Percentiles rank a stretch among this genome's conserved stretches.
Evolutionary conservation across 2,797 vertebrate species (phyloP).

Genomic region (Sebastes matsubarae): DNA sequence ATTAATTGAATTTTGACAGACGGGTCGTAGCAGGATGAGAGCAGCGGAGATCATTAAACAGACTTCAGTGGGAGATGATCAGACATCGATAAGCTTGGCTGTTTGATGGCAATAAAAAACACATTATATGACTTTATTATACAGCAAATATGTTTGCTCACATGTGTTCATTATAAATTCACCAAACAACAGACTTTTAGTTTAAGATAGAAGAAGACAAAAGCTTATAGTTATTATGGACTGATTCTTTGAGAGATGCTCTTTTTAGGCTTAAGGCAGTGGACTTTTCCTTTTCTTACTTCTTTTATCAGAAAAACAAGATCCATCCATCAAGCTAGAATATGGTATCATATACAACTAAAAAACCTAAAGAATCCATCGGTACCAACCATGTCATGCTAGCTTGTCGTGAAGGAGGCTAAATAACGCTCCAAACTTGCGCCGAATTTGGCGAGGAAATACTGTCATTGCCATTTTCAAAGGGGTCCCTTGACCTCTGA

Average conservation of each 20-base stretch:
- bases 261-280: background rate
- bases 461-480: too few relatives aligned
- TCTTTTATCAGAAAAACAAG: background rate
- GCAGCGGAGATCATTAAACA: constrained; percentile 47
- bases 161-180: background rate
- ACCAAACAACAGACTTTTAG: background rate
- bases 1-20: constrained; percentile 83
- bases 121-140: constrained; percentile 21
- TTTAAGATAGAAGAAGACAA: background rate
- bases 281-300: background rate
- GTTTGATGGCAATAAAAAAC: constrained; percentile 53
- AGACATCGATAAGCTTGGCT: constrained; percentile 42
- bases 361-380: too few relatives aligned
- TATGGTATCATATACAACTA: too few relatives aligned
- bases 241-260: background rate
- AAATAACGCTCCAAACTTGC: too few relatives aligned
- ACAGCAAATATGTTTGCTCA: constrained; percentile 39
- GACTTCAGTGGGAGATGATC: constrained; percentile 45
- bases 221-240: background rate
- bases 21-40: constrained; percentile 47
- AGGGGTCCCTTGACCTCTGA: too few relatives aligned
- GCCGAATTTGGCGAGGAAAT: accelerated
- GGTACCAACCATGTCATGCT: too few relatives aligned
- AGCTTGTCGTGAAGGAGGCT: too few relatives aligned
- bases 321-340: too few relatives aligned